Percentiles rank a stretch among this genome's conserved stretches.
Evolutionary conservation across 2,113 vertebrate species (phyloP).

Genomic region (Felis chaus): DNA sequence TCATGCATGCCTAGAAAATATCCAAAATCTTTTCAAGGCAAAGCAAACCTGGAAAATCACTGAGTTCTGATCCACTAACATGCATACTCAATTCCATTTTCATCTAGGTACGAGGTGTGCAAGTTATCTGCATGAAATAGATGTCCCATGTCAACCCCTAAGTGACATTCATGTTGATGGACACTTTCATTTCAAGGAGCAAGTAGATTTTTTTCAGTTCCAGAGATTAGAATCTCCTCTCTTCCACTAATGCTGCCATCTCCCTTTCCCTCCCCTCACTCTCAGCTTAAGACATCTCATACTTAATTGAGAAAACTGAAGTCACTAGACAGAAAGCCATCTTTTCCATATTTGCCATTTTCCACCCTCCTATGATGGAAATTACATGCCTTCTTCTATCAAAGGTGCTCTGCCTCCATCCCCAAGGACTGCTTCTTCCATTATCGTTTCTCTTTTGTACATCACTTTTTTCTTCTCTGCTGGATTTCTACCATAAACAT

Average conservation of each 20-base stretch:
- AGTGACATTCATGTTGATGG: slow-evolving; percentile 15
- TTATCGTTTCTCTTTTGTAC: slow-evolving; percentile 1
- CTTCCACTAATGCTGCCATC: background rate
- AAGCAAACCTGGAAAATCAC: slow-evolving; percentile 23
- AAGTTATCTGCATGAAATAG: background rate
- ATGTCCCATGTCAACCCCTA: background rate
- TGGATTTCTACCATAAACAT: background rate
- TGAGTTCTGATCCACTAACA: background rate
- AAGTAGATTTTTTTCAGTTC: slow-evolving; percentile 7
- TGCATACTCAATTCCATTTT: slow-evolving; percentile 14
- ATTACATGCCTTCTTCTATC: background rate
- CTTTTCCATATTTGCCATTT: background rate
- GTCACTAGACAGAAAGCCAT: background rate
- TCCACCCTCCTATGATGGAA: background rate
- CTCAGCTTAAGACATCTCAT: background rate
- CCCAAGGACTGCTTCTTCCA: background rate
- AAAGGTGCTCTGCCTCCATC: background rate
- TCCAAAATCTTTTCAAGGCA: slow-evolving; percentile 35
- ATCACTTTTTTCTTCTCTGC: background rate
- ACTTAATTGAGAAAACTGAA: slow-evolving; percentile 13
- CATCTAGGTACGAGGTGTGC: background rate
- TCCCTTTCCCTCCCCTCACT: background rate
- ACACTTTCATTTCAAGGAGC: background rate
- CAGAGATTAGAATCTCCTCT: background rate
- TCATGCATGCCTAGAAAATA: slow-evolving; percentile 33